These are phyloP conservation scores for Sebastolobus altivelis DNA, from an alignment of 2,797 vertebrate species.

Conservation along the genomic window DNA sequence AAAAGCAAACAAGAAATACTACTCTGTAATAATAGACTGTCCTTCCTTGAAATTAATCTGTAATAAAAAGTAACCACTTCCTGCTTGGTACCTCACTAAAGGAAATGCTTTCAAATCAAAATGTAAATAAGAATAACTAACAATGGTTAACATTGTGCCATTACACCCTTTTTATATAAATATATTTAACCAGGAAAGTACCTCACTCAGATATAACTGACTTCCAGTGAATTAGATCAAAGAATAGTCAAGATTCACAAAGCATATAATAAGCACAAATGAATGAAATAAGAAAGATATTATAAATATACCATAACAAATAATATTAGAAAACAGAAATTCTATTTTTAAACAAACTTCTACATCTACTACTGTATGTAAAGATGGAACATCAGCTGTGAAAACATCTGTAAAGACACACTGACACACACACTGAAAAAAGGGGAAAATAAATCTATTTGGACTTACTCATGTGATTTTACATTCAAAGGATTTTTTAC, in stretches of 20 bases:
- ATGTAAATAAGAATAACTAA: not conserved
- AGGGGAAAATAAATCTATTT: not conserved
- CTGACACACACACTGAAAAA: not conserved
- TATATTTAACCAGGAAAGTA: not conserved
- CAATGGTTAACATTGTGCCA: not conserved
- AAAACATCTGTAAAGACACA: not conserved
- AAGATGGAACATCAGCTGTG: not conserved
- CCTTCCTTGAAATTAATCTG: not conserved
- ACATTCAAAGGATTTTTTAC: constrained; percentile 5
- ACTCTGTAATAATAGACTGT: not conserved
- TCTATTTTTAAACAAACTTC: not conserved
- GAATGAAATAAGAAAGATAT: not conserved
- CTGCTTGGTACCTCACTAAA: not conserved
- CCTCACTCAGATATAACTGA: not conserved
- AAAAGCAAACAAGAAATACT: not conserved
- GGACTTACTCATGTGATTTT: constrained; percentile 19
- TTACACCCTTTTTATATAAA: not conserved
- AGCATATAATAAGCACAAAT: not conserved
- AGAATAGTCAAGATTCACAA: not conserved
- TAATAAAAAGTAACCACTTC: not conserved
- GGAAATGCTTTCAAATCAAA: not conserved
- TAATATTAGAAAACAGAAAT: not conserved
- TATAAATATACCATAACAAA: not conserved
- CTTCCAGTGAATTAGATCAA: not conserved
- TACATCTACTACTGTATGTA: not conserved